These are phyloP conservation scores for Oncorhynchus nerka DNA, from an alignment of 2,113 vertebrate genomes.

Conservation along the genomic window DNA sequence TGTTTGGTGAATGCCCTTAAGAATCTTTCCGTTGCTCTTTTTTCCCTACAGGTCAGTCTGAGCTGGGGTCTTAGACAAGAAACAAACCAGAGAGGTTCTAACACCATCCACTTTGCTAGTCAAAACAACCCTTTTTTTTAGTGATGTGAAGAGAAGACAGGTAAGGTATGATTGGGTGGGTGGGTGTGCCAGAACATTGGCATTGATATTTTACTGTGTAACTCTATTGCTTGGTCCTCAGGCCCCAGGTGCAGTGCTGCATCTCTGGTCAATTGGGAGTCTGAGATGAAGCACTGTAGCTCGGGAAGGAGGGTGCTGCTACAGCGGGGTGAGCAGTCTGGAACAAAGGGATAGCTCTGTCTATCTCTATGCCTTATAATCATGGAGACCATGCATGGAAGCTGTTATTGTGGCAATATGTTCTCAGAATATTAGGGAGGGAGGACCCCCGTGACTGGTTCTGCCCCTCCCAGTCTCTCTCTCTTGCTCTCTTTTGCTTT, in stretches of 20 bases:
- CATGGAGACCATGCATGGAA: too few relatives aligned
- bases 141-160: neutral
- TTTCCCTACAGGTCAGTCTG: neutral
- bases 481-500: neutral
- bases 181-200: neutral
- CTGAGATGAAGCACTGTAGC: constrained; percentile 99
- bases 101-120: neutral
- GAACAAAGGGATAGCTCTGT: neutral
- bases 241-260: constrained; percentile 99
- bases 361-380: too few relatives aligned
- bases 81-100: neutral
- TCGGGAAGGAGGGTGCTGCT: constrained; percentile 78
- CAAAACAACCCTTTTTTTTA: neutral
- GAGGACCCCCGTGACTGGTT: neutral
- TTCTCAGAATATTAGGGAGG: neutral
- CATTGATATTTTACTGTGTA: neutral
- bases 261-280: constrained; percentile 99
- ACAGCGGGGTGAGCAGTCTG: neutral
- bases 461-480: neutral
- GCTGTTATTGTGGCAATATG: neutral
- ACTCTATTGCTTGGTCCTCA: constrained; percentile 66
- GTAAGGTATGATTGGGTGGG: neutral
- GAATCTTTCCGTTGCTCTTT: neutral
- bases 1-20: neutral
- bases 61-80: neutral